phyloP scores from a whole-genome alignment of 2,797 vertebrate species.

The Periophthalmus magnuspinnatus region DNA sequence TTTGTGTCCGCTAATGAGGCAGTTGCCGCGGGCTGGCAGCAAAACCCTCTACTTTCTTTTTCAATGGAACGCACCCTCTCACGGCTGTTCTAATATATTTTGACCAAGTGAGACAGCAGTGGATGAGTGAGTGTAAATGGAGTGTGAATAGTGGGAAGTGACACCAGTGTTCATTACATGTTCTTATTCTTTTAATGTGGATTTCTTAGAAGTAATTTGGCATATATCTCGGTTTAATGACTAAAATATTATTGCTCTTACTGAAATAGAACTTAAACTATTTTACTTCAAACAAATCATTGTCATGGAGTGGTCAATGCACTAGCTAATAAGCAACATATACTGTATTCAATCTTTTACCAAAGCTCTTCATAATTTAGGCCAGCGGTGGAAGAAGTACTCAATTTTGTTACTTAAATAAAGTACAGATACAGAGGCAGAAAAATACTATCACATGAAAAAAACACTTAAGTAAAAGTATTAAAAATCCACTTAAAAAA shows the following conservation, averaged over 20 bases:
- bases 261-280: background rate
- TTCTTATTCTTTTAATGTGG: background rate
- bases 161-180: conserved; percentile 9
- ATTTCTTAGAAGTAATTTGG: background rate
- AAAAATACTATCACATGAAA: no score
- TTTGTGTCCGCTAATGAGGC: conserved; percentile 6
- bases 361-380: no score
- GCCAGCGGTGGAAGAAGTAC: no score
- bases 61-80: conserved; percentile 2
- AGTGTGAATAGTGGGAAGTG: conserved; percentile 3
- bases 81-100: conserved; percentile 1
- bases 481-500: no score
- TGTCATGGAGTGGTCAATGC: no score
- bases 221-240: background rate
- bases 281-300: background rate
- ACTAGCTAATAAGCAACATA: no score
- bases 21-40: conserved; percentile 2
- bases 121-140: conserved; percentile 9
- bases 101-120: conserved; percentile 8
- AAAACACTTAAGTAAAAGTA: no score
- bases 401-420: no score
- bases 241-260: background rate
- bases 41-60: conserved; percentile 8
- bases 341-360: no score
- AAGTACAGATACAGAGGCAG: no score